Evolutionary conservation across 2,113 vertebrate species (phyloP).

Genomic region (Pteropus alecto): DNA sequence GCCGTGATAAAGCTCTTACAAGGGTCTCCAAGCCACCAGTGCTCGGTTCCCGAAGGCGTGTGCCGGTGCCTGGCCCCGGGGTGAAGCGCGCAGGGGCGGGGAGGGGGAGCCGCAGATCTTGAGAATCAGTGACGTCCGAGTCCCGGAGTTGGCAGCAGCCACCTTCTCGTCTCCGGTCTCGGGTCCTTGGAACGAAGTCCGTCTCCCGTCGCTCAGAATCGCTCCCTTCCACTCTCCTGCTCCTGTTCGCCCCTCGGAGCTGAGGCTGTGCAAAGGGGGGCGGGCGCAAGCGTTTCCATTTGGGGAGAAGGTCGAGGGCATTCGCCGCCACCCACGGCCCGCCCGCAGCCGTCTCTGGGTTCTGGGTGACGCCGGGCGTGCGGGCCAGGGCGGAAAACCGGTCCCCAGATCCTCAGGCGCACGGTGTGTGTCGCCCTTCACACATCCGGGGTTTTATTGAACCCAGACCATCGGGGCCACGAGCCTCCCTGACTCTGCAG

Average conservation of each 20-base stretch:
- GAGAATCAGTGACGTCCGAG: background rate
- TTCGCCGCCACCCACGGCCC: fast-evolving
- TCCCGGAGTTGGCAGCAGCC: background rate
- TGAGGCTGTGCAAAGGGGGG: background rate
- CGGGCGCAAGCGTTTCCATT: background rate
- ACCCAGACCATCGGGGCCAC: background rate
- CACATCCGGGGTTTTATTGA: background rate
- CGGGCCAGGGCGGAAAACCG: background rate
- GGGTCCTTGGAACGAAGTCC: background rate
- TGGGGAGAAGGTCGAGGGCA: background rate
- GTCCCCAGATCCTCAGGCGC: background rate
- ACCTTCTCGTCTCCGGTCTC: background rate
- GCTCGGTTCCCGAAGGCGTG: background rate
- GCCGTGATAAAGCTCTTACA: background rate
- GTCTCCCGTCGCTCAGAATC: background rate
- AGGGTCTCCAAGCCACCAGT: background rate
- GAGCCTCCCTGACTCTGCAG: background rate
- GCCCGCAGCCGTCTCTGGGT: fast-evolving
- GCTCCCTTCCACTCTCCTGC: background rate
- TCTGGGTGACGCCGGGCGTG: background rate
- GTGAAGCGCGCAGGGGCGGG: background rate
- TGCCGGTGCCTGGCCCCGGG: background rate
- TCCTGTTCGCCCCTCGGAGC: background rate
- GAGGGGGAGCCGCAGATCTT: fast-evolving
- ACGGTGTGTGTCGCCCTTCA: background rate